Percentiles rank a stretch among this genome's conserved stretches.
Evolutionary conservation across 92 coral and sea anemone genomes (phyloP).

Genomic region (Actinernus sp.): DNA sequence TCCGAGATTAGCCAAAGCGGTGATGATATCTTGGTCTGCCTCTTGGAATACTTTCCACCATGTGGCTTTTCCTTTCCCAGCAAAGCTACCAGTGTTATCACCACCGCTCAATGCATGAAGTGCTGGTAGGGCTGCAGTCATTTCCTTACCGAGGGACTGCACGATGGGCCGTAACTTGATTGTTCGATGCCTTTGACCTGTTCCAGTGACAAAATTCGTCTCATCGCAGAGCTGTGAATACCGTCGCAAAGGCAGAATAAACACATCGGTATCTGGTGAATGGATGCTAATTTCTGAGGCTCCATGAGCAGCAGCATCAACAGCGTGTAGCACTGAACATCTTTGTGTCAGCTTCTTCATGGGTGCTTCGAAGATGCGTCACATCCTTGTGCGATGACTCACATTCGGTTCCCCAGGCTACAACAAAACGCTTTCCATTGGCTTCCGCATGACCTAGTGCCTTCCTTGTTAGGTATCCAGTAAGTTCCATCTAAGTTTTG

Average conservation of each 20-base stretch:
- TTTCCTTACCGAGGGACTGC: constrained; percentile 12
- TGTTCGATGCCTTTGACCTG: constrained; percentile 14
- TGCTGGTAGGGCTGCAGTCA: constrained; percentile 25
- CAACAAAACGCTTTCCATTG: constrained; percentile 16
- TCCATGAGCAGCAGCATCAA: constrained; percentile 52
- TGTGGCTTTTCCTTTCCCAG: constrained; percentile 12
- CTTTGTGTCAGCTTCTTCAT: constrained; percentile 70
- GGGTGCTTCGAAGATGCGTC: constrained; percentile 56
- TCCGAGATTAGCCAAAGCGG: constrained; percentile 39
- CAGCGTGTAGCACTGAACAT: constrained; percentile 54
- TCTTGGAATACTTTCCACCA: constrained; percentile 42
- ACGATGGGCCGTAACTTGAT: constrained; percentile 10
- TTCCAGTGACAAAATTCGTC: constrained; percentile 28
- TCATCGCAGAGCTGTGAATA: constrained; percentile 14
- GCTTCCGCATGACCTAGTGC: background rate
- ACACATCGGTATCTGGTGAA: constrained; percentile 37
- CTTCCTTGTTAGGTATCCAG: constrained; percentile 17
- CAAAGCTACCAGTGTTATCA: constrained; percentile 30
- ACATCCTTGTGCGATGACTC: constrained; percentile 34
- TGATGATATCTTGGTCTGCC: constrained; percentile 16
- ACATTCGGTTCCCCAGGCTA: constrained; percentile 39
- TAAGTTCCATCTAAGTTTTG: constrained; percentile 32
- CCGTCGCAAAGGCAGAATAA: constrained; percentile 20
- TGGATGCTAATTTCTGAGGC: constrained; percentile 5
- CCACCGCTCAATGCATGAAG: constrained; percentile 27